phyloP scores from a whole-genome alignment of 2,888 invertebrate genomes.

The Drosophila nr. perissopoda region DNA sequence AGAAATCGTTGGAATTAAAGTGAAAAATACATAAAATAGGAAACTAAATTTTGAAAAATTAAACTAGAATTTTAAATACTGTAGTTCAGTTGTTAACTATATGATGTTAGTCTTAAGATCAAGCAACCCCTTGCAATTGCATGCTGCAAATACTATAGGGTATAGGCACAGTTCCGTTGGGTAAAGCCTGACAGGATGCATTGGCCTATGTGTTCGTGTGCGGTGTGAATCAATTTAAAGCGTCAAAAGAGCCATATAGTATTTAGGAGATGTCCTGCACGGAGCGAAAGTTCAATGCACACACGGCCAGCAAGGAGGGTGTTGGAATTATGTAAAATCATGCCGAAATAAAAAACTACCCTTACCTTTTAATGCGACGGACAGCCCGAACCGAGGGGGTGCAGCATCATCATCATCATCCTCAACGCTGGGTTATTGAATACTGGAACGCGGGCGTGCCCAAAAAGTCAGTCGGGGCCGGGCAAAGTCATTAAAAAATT shows the following conservation, averaged over 20 bases:
- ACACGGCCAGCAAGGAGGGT: slow-evolving; percentile 36
- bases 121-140: not conserved
- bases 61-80: not conserved
- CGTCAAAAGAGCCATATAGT: slow-evolving; percentile 69
- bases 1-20: not conserved
- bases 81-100: fast-evolving
- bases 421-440: slow-evolving; percentile 47
- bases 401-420: slow-evolving; percentile 43
- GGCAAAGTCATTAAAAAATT: slow-evolving; percentile 71
- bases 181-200: slow-evolving; percentile 29
- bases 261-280: slow-evolving; percentile 71
- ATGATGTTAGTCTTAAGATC: not conserved
- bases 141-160: slow-evolving; percentile 19
- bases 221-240: slow-evolving; percentile 81
- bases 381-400: slow-evolving; percentile 28
- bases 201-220: slow-evolving; percentile 55
- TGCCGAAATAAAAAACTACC: slow-evolving; percentile 63
- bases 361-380: slow-evolving; percentile 33
- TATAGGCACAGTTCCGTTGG: slow-evolving; percentile 12
- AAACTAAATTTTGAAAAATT: not conserved
- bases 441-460: slow-evolving; percentile 60
- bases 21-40: not conserved
- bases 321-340: slow-evolving; percentile 78
- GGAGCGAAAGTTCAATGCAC: slow-evolving; percentile 56
- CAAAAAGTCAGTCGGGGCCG: slow-evolving; percentile 57